Evolutionary conservation across 2,797 vertebrate genomes (phyloP).

Genomic region (Phoebastria nigripes): DNA sequence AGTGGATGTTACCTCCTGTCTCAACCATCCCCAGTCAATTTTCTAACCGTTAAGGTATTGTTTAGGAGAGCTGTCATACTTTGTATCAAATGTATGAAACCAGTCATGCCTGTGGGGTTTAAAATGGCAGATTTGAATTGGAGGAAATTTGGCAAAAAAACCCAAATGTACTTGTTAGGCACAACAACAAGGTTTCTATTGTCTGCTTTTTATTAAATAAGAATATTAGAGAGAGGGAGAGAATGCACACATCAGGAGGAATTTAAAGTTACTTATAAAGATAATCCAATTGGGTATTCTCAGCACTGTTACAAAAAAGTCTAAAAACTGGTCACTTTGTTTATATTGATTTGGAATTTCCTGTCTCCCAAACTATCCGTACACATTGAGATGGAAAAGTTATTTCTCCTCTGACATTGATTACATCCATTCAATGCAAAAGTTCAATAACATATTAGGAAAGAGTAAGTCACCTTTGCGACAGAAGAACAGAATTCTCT

Average conservation of each 20-base stretch:
- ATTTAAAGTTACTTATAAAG: background rate
- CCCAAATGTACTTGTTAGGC: background rate
- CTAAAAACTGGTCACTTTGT: background rate
- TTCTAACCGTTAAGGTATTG: background rate
- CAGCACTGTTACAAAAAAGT: background rate
- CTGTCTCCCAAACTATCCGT: background rate
- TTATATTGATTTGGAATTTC: background rate
- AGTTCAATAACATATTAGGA: background rate
- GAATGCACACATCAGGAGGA: background rate
- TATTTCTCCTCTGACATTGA: background rate
- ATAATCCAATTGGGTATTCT: background rate
- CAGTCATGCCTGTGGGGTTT: background rate
- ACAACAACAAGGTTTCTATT: background rate
- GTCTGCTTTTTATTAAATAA: background rate
- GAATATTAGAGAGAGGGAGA: background rate
- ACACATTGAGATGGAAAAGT: background rate
- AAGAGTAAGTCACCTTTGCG: background rate
- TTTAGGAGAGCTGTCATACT: background rate
- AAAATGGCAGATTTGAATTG: background rate
- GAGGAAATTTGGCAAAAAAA: background rate
- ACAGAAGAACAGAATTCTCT: background rate
- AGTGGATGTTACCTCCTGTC: background rate
- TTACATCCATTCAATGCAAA: too few species aligned
- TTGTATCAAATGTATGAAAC: background rate
- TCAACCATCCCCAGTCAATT: background rate